Percentiles rank a stretch among this genome's conserved stretches.
These are phyloP conservation scores for Dusona sp. DNA, from an alignment of 2,888 invertebrate genomes.

Conservation along the genomic window DNA sequence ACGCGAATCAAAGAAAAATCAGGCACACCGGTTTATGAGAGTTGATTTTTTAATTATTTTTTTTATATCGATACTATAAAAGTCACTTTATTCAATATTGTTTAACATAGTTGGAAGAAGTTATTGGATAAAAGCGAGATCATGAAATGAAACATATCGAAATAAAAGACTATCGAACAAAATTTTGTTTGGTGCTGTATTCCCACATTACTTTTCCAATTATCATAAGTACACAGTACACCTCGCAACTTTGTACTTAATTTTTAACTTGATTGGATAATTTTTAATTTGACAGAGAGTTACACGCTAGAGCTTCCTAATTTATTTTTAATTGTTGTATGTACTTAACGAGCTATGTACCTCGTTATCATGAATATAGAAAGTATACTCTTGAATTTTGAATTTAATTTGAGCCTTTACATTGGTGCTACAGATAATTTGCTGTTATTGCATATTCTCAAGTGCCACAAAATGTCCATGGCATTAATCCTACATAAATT, in stretches of 20 bases:
- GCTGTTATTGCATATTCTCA: background rate
- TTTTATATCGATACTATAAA: background rate
- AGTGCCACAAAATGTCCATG: background rate
- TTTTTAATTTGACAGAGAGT: background rate
- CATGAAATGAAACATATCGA: background rate
- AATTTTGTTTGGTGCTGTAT: background rate
- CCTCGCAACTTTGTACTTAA: background rate
- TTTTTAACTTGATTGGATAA: background rate
- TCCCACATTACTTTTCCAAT: background rate
- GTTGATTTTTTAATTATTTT: background rate
- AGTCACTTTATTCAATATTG: background rate
- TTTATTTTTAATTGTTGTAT: background rate
- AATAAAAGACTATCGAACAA: background rate
- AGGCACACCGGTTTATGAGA: background rate
- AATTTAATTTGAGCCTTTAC: background rate
- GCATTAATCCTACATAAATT: background rate
- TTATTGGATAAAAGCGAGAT: background rate
- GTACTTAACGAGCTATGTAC: background rate
- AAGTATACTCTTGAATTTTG: background rate
- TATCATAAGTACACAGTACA: background rate
- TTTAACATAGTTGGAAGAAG: background rate
- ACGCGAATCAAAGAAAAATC: background rate
- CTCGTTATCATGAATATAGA: background rate
- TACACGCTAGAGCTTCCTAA: background rate
- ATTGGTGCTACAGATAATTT: background rate